A percentile compares a stretch with the other conserved stretches of the same genome.
These are phyloP conservation scores for Liodrosophila aerea DNA, from an alignment of 2,888 invertebrate genomes.

Conservation along the genomic window DNA sequence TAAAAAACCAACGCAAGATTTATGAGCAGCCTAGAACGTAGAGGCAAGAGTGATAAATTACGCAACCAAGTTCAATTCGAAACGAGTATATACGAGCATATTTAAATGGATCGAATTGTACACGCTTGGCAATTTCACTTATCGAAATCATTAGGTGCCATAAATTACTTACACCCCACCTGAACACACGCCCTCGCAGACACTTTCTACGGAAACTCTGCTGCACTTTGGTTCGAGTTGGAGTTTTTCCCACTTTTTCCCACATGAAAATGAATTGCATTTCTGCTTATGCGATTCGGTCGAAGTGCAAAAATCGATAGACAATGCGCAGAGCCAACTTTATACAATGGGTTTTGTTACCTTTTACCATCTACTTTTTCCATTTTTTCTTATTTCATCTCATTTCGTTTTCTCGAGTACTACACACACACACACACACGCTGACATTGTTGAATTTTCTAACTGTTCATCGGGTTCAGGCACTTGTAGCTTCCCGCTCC, in stretches of 20 bases:
- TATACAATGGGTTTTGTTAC: conserved; percentile 49
- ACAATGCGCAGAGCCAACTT: conserved; percentile 54
- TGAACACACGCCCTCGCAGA: not conserved
- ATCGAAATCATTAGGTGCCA: conserved; percentile 62
- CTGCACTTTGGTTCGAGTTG: conserved; percentile 35
- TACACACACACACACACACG: conserved; percentile 18
- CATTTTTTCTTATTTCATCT: conserved; percentile 45
- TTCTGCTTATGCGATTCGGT: conserved; percentile 53
- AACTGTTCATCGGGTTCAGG: conserved; percentile 46
- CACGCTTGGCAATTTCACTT: conserved; percentile 23
- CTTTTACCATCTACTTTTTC: conserved; percentile 18
- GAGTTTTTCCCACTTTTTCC: conserved; percentile 11
- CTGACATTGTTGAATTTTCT: conserved; percentile 38
- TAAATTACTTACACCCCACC: conserved; percentile 65
- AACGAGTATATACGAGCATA: conserved; percentile 8
- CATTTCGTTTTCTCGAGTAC: conserved; percentile 66
- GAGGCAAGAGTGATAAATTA: conserved; percentile 39
- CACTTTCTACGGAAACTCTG: conserved; percentile 34
- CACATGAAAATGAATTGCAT: conserved; percentile 70
- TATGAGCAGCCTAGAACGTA: conserved; percentile 27
- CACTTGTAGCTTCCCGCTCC: conserved; percentile 66
- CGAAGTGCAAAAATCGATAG: conserved; percentile 73
- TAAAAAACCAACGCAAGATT: conserved; percentile 32
- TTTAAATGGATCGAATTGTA: conserved; percentile 2
- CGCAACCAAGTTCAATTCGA: conserved; percentile 1